phyloP scores from a whole-genome alignment of 2,113 vertebrate species.

The Amia ocellicauda region DNA sequence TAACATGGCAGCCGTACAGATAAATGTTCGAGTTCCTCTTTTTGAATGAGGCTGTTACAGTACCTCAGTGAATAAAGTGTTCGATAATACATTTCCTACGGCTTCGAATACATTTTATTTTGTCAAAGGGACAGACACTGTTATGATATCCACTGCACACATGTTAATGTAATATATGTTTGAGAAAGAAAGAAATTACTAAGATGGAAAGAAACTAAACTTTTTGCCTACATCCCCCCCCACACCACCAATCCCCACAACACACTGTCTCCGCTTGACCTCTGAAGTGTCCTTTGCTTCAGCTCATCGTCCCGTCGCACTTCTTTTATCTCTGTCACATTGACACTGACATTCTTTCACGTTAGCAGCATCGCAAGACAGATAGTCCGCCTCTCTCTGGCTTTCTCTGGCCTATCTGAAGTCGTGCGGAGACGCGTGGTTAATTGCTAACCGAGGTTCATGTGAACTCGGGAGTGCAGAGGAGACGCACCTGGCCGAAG shows the following conservation, averaged over 20 bases:
- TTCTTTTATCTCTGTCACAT: conserved; percentile 66
- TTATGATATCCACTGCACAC: too few relatives aligned
- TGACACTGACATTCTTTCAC: conserved; percentile 74
- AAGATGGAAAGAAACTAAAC: not conserved
- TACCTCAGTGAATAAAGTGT: too few relatives aligned
- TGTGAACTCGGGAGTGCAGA: conserved; percentile 45
- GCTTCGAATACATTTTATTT: too few relatives aligned
- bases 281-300: conserved; percentile 56
- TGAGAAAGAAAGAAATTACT: too few relatives aligned
- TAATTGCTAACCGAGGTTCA: conserved; percentile 65
- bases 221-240: not conserved
- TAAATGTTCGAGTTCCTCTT: too few relatives aligned
- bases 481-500: conserved; percentile 23
- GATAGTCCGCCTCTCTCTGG: conserved; percentile 60
- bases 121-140: too few relatives aligned
- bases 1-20: too few relatives aligned
- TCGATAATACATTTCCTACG: too few relatives aligned
- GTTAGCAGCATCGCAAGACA: conserved; percentile 65
- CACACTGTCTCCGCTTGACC: conserved; percentile 56
- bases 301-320: conserved; percentile 48
- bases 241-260: conserved; percentile 5
- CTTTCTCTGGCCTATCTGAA: conserved; percentile 10
- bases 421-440: conserved; percentile 35
- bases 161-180: too few relatives aligned
- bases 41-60: too few relatives aligned